Evolutionary conservation across 2,888 invertebrate genomes (phyloP), one percentile per base, ranked within the genome.

Genomic region (Acleris sparsana): DNA sequence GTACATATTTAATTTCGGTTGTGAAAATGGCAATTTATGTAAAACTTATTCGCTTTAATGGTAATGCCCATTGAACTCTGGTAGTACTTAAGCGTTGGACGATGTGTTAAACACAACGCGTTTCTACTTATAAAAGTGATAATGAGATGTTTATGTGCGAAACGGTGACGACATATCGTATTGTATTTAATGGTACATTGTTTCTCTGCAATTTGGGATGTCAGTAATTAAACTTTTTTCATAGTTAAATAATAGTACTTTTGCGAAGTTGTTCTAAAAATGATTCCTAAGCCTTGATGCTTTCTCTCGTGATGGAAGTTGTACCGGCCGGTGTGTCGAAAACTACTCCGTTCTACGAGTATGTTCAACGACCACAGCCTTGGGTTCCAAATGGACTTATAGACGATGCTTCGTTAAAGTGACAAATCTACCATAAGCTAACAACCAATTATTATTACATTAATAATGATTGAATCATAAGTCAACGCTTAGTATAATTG

Each of bases 1-100:
- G 86, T 84, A 87, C 85, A 88, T 90, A 91, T 92, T 92, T 92
- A 90, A 92, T 92, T 92, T 92, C 88, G 92, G 92, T 92, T 92
- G 92, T 92, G 92, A 92, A 89, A 88, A 90, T 90, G 87, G 92
- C 92, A 92, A 92, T 91, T 89, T 89, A 86, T 88, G 84, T 91
- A 87, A 87, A 83, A 85, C 82, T 87, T 85, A 85, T 85, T 87
- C 85, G 87, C 85, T 87, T 77, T 75, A 86, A 83, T 88, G 86
- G 88, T 87, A 87, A 88, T 89, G 83, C 84, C 83, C 85, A 80
- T 78, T 78, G 83, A 82, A 83, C 85, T 84, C 84, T 84, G 84
- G 84, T 68, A 68, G 61, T 86, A 88, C 84, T 86, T 88, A 87
- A 87, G 82, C 77, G 82, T 85, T 86, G 78, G 80, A 82, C 79